phyloP scores from a whole-genome alignment of 1,140 invertebrate species.

The Mamestra configurata region DNA sequence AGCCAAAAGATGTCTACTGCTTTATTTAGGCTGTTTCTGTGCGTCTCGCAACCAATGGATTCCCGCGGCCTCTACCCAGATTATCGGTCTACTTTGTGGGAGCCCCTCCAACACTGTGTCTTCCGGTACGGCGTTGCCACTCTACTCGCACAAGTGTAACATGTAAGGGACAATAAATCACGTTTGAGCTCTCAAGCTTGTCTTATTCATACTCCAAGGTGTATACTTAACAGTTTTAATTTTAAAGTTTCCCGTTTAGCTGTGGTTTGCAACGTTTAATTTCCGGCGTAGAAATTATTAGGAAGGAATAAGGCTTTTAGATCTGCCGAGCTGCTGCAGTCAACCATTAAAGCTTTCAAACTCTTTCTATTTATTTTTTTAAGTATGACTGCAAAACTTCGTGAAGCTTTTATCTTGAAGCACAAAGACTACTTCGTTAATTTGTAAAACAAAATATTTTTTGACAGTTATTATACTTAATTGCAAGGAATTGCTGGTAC shows the following conservation, averaged over 20 bases:
- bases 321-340: constrained; percentile 29
- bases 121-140: too few relatives aligned
- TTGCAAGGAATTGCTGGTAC: too few relatives aligned
- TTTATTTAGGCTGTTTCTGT: too few relatives aligned
- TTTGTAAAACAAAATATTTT: too few relatives aligned
- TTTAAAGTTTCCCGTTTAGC: constrained; percentile 74
- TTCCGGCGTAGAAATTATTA: constrained; percentile 76
- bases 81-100: too few relatives aligned
- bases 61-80: too few relatives aligned
- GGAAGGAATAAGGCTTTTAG: constrained; percentile 65
- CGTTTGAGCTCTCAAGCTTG: neutral
- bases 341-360: constrained; percentile 36
- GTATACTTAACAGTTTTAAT: constrained; percentile 74
- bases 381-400: neutral
- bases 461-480: neutral
- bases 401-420: constrained; percentile 1
- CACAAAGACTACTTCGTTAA: too few relatives aligned
- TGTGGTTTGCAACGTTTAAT: constrained; percentile 74
- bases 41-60: too few relatives aligned
- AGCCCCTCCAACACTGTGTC: too few relatives aligned
- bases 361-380: constrained; percentile 15
- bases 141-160: too few relatives aligned
- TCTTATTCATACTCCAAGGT: constrained; percentile 40
- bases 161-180: neutral
- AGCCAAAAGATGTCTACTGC: too few relatives aligned